phyloP scores from a whole-genome alignment of 2,113 vertebrate genomes.

The Epinephelus moara region DNA sequence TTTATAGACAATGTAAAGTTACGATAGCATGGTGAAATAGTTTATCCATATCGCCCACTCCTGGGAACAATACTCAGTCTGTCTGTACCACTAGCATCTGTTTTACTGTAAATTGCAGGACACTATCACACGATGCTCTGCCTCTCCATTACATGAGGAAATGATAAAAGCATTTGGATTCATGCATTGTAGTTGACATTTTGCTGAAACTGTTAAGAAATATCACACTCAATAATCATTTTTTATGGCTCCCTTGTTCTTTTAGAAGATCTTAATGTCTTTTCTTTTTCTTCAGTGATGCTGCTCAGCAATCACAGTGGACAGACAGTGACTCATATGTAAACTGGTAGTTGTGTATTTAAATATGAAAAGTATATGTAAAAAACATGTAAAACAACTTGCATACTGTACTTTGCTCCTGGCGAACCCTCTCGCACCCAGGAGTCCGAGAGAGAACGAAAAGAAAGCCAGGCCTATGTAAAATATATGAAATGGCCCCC shows the following conservation, averaged over 20 bases:
- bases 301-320: constrained; percentile 12
- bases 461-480: not conserved
- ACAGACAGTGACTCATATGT: constrained; percentile 16
- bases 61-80: not conserved
- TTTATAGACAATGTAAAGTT: not conserved
- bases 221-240: not conserved
- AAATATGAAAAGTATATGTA: constrained; percentile 61
- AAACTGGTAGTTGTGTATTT: constrained; percentile 62
- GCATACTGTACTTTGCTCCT: constrained; percentile 20
- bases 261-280: not conserved
- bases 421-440: not conserved
- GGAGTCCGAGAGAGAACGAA: not conserved
- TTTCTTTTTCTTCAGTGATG: not conserved
- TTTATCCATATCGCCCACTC: not conserved
- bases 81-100: not conserved
- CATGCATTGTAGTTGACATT: constrained; percentile 1
- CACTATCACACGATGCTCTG: not conserved
- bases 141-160: not conserved
- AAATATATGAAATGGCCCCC: constrained; percentile 9
- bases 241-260: not conserved
- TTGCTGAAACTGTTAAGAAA: not conserved
- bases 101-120: not conserved
- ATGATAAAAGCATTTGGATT: not conserved
- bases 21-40: not conserved
- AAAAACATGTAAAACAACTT: constrained; percentile 60